Evolutionary conservation across 2,888 invertebrate genomes (phyloP).

Genomic region (Dryobotodes eremita): DNA sequence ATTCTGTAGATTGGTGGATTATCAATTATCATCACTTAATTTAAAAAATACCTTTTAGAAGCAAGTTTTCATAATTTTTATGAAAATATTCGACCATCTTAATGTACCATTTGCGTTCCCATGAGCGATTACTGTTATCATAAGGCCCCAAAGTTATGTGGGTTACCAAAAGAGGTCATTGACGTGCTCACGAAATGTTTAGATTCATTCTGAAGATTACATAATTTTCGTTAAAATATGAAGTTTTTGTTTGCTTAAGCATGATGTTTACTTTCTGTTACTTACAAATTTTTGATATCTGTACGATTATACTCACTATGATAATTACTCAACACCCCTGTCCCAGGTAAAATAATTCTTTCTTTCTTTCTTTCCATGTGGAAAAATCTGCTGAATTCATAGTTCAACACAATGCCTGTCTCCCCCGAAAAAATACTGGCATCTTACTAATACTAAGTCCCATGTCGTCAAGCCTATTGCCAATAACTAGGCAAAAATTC

Average conservation of each 20-base stretch:
- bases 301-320: background rate
- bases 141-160: constrained; percentile 45
- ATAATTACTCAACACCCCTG: too few species aligned
- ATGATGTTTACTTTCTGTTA: background rate
- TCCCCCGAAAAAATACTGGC: background rate
- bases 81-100: constrained; percentile 38
- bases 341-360: too few species aligned
- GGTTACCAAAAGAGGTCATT: constrained; percentile 65
- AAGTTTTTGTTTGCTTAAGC: constrained; percentile 32
- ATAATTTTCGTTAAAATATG: constrained; percentile 35
- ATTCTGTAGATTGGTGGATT: background rate
- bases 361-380: too few species aligned
- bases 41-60: background rate
- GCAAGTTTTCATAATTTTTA: background rate
- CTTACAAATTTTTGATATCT: background rate
- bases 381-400: too few species aligned
- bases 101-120: constrained; percentile 58
- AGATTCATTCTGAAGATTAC: constrained; percentile 49
- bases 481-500: too few species aligned
- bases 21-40: background rate
- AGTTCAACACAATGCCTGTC: background rate
- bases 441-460: background rate
- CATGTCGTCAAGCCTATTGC: background rate
- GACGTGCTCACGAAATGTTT: constrained; percentile 56
- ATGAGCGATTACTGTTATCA: constrained; percentile 65